Percentiles rank a stretch among this genome's conserved stretches.
Conservation (phyloP, 2,888 invertebrate species). For the Automeris io region DNA sequence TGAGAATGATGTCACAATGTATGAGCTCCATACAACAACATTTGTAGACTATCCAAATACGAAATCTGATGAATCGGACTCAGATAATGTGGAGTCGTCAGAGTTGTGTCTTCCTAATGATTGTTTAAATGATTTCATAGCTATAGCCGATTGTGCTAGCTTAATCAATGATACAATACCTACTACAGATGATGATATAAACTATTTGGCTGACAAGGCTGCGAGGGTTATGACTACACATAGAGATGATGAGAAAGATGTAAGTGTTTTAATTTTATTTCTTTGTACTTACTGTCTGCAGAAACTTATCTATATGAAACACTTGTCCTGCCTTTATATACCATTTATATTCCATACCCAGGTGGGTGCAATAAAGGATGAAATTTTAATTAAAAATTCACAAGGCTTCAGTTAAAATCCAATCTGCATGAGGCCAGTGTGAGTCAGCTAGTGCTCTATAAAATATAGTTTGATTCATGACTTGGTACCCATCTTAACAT, state of each 20-base stretch:
- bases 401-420: no score
- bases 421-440: no score
- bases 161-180: conserved; percentile 44
- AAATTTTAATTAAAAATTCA: no score
- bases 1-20: conserved; percentile 69
- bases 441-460: no score
- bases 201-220: conserved; percentile 60
- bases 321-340: no score
- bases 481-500: no score
- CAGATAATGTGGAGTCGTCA: conserved; percentile 59
- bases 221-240: conserved; percentile 67
- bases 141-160: conserved; percentile 54
- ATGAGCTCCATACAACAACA: conserved; percentile 67
- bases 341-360: no score
- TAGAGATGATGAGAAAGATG: conserved; percentile 33
- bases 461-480: no score
- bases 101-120: conserved; percentile 65
- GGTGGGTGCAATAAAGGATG: no score
- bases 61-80: conserved; percentile 65
- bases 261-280: no score
- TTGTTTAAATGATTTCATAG: conserved; percentile 65
- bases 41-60: conserved; percentile 50
- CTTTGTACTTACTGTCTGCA: no score
- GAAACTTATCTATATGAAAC: no score
- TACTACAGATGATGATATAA: conserved; percentile 56